Percentiles rank a stretch among this genome's conserved stretches.
These are phyloP conservation scores for Melitaea cinxia DNA, from an alignment of 1,140 invertebrate genomes.

Conservation along the genomic window DNA sequence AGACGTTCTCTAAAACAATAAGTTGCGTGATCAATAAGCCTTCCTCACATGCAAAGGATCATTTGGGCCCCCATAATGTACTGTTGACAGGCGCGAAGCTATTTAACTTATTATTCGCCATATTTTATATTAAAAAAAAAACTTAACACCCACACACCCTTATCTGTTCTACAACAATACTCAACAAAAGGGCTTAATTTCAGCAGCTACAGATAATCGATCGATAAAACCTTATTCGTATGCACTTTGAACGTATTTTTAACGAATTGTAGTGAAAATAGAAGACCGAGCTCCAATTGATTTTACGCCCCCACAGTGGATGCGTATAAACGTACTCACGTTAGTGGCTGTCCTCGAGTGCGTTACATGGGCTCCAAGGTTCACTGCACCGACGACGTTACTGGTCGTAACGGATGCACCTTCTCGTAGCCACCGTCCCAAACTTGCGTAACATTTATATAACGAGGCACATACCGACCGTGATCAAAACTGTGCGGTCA, in stretches of 20 bases:
- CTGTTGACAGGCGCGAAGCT: conserved; percentile 44
- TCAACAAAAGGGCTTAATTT: conserved; percentile 51
- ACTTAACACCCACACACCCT: conserved; percentile 23
- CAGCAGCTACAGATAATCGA: conserved; percentile 53
- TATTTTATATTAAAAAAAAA: conserved; percentile 23
- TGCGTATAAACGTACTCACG: conserved; percentile 58
- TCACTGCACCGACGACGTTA: conserved; percentile 56
- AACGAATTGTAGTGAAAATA: conserved; percentile 4
- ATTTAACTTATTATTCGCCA: conserved; percentile 1
- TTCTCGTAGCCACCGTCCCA: conserved; percentile 56
- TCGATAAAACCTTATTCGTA: conserved; percentile 56
- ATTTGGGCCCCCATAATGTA: background rate
- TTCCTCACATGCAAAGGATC: conserved; percentile 28
- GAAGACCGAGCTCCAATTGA: conserved; percentile 39
- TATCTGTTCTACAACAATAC: conserved; percentile 39
- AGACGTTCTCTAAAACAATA: conserved; percentile 3
- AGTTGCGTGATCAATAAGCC: conserved; percentile 50
- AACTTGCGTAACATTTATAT: conserved; percentile 79
- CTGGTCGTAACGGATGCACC: conserved; percentile 54
- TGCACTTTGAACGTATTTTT: conserved; percentile 13
- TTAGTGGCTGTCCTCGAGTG: conserved; percentile 46
- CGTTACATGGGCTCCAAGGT: conserved; percentile 64
- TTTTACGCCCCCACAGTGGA: conserved; percentile 33
- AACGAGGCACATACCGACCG: conserved; percentile 65
- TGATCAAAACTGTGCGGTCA: conserved; percentile 54